Base-by-base conservation (phyloP, 2,113 vertebrate genomes). In the Egretta garzetta region DNA sequence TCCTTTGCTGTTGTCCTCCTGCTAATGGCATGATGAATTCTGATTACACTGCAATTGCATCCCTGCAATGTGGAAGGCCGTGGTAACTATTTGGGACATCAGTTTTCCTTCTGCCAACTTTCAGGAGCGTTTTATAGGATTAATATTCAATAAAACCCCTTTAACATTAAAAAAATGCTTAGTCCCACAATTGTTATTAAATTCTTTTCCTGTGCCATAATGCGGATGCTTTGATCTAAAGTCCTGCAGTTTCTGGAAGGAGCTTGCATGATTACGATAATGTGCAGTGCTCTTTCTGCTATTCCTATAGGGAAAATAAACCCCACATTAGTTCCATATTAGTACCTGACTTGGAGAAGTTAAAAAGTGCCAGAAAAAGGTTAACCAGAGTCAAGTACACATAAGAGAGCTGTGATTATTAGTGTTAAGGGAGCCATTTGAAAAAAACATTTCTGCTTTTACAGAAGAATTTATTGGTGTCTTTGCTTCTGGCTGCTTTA, bases 381-480 rank as follows among this genome's bases (percentile, higher is more conserved):
- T 98, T 98, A 98, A 98, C 97, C 97, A 97, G 98, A 98, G 98
- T 98, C 98, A 98, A 98, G 97, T 98, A 98, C 97, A 98, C 97
- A 97, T 98, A 97, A 98, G 98, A 98, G 98, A 98, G 94, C 96
- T 90, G 95, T 80, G 93, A 97, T 98, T 98, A 98, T 98, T 98
- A 97, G 97, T 97, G 97, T 96, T 98, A 96, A 93, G 98, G 98
- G 98, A 98, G 94, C 96, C 93, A 97, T 98, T 98, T 72, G 92
- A 98, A 98, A 98, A 98, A 96, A 98, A 97, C 94, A 95, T 98
- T 96, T 98, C 97, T 98, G 97, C 98, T 98, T 98, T 98, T 98
- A 98, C 97, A 93, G 97, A 98, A 98, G 98, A 98, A 98, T 98
- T 98, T 98, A 98, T 98, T 97, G 98, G 98, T 96, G 93, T 97